Evolutionary conservation across 2,797 vertebrate species (phyloP), one percentile per base, ranked within the genome.

Genomic region (Perodicticus potto): DNA sequence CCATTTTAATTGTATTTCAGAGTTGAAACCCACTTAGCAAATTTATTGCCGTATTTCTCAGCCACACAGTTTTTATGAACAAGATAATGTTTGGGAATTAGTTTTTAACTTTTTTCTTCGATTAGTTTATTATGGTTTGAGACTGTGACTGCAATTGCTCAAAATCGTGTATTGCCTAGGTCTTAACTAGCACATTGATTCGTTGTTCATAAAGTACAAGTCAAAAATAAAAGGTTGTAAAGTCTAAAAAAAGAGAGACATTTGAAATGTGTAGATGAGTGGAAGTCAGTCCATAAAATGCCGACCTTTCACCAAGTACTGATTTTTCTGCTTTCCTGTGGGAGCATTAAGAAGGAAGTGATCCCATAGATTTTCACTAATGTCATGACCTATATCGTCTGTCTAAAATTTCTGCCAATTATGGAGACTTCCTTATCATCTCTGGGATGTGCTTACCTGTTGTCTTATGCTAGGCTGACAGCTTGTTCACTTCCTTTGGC

Each of bases 261-360:
- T 73, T 89, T 86, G 70, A 78, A 86, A 95, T 9, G 32, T 34
- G 32, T 59, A 89, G n/a, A 8, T 37, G n/a, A 91, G 45, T 94
- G 76, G 67, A 96, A 95, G 86, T 72, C n/a, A 43, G 67, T 95
- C 29, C 22, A 63, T 89, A 94, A 96, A 93, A 86, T 93, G 92
- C 32, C 91, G 86, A 82, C 34, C 49, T 87, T 96, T 91, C 34
- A 43, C 80, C 23, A 73, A 96, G 40, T 65, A 89, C 25, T 83
- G 94, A 92, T 91, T 93, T 81, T 93, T 76, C 37, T 95, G 2
- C 53, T 86, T 96, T 96, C n/a, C 57, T 85, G 32, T 65, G 77
- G 25, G 96, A 55, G 67, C 91, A 55, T 84, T 32, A 81, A 86
- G 72, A 29, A 95, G 9, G 27, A 37, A 74, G 13, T 61, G 45